Base-by-base conservation (phyloP, 2,113 vertebrate genomes). In the Perccottus glenii region DNA sequence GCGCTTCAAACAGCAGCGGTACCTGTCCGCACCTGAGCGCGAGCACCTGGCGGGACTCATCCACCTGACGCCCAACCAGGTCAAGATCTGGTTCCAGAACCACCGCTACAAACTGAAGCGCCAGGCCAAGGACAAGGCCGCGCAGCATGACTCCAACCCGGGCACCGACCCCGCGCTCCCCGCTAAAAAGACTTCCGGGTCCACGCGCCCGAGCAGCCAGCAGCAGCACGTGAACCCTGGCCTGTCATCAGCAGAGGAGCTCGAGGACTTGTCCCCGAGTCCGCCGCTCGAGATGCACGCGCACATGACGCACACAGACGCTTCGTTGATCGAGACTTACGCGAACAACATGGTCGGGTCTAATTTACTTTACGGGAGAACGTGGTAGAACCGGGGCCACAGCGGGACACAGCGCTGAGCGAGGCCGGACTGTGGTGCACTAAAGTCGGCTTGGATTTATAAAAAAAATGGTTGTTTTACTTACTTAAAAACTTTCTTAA, bases 61-160 rank as follows among this genome's bases (percentile, higher is more conserved):
- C 85, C 94, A 91, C 75, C 94, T 98, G 44, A 97, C 95, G 0
- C 95, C 96, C 10, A 98, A 95, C 2, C 96, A 97, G 90, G 96
- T 97, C 40, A 98, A 97, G 89, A 98, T 98, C 90, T 98, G 96
- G 96, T 98, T 98, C 89, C 96, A 98, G 89, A 98, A 98, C 80
- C 96, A 98, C 64, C 93, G 96, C 60, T 98, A 98, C 92, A 98
- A 98, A 89, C 95, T 98, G 94, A 97, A 97, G 80, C 88, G 96
- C 8, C 96, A 98, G 86, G 92, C 94, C 67, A 96, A 96, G 85
- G 96, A 98, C 92, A 96, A 97, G 86, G 90, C 85, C 11, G 72
- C 92, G 10, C 93, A 93, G 82, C 93, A 71, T 92, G 44, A 46
- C 9, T 14, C 44, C 10, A 9, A 5, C 10, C 11, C 52, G 86